Evolutionary conservation across 2,888 invertebrate species (phyloP).

Genomic region (Mythimna ferrago): DNA sequence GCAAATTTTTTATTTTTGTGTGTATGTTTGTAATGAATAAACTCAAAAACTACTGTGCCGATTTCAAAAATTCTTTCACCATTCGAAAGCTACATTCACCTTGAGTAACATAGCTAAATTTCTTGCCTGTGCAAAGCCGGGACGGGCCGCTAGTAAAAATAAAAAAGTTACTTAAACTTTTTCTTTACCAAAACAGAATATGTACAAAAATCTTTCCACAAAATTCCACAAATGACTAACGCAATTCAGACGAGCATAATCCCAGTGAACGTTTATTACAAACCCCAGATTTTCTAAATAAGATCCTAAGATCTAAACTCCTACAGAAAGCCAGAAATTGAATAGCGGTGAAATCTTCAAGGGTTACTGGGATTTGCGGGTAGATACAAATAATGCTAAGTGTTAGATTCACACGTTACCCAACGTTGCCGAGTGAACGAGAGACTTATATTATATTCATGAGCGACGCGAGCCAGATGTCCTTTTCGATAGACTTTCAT

Average conservation of each 20-base stretch:
- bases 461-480: slow-evolving; percentile 30
- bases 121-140: no score
- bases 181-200: neutral
- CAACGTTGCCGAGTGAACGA: slow-evolving; percentile 15
- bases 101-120: no score
- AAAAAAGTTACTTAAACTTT: no score
- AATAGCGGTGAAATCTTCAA: slow-evolving; percentile 35
- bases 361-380: slow-evolving; percentile 34
- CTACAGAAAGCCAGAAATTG: slow-evolving; percentile 40
- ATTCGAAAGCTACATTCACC: no score
- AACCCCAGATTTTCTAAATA: slow-evolving; percentile 19
- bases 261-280: slow-evolving; percentile 8
- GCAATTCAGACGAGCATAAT: neutral
- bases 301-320: slow-evolving; percentile 3
- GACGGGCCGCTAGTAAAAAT: no score
- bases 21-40: no score
- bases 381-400: slow-evolving; percentile 48
- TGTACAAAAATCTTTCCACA: neutral
- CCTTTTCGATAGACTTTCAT: slow-evolving; percentile 23
- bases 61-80: no score
- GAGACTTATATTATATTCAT: slow-evolving; percentile 50
- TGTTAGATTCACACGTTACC: slow-evolving; percentile 52
- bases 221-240: neutral
- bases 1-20: no score
- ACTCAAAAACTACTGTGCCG: no score